Evolutionary conservation across 2,113 vertebrate genomes (phyloP), one percentile per base, ranked within the genome.

Genomic region (Eidolon helvum): DNA sequence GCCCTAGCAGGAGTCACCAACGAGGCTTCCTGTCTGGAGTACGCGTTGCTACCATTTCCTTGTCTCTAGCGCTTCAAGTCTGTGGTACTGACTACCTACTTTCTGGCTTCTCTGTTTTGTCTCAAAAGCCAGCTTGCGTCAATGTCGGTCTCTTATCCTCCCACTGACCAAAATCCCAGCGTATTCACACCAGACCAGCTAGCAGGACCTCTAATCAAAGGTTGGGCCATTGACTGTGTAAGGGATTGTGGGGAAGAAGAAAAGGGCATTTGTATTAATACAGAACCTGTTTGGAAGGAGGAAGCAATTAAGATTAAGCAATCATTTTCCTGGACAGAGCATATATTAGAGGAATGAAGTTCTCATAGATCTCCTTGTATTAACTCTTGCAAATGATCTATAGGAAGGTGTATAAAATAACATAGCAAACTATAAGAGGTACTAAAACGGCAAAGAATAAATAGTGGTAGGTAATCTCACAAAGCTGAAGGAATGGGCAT

Each of bases 31-130:
- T 5, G 43, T 21, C 66, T 77, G 83, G 55, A 48, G 79, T 26
- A 28, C 7, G 12, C 4, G 9, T 10, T 18, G 43, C 72, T 9
- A 26, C 55, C 10, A 15, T 68, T 53, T 71, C 68, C 80, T 33
- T 65, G 86, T 71, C 45, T 22, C n/a, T 9, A 45, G n/a, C 4
- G 26, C 55, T 78, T 38, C 0, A 2, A 26, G 61, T 43, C 74
- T 28, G 4, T 9, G 21, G 9, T 28, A 38, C 35, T 10, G 15
- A 43, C 69, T 33, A 1, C 38, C 33, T 78, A 3, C 43, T 69
- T 83, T 87, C 48, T 55, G 61, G 65, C 48, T 90, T 85, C 55
- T 65, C 71, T 85, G 9, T 85, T 97, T 80, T 69, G 18, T 92
- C 75, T 74, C 75, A 30, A 19, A 86, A 61, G 57, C 35, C 87